Evolutionary conservation across 2,797 vertebrate genomes (phyloP), one percentile per base, ranked within the genome.

Genomic region (Sparidentex hasta): DNA sequence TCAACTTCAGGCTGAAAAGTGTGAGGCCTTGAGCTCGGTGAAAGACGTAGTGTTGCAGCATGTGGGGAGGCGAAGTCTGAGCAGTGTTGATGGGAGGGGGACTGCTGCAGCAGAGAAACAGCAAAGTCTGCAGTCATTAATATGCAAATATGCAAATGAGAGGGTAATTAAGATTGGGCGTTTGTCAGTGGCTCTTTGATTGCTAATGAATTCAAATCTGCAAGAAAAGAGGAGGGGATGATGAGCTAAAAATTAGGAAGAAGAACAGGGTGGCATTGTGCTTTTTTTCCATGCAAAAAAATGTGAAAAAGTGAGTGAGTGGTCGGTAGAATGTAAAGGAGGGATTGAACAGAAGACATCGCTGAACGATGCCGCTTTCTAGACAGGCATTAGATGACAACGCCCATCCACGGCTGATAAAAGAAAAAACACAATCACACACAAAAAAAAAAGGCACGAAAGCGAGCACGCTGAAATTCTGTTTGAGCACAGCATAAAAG

Each of bases 81-180:
- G 88, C 81, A 65, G 16, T 86, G 71, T 74, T 85, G 77, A 88
- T 74, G 78, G 85, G 87, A 87, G 82, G 82, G 83, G 84, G 89
- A 92, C 86, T 87, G 89, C 94, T 94, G 95, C 94, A 92, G 94
- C 92, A 95, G 88, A 93, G 92, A 94, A 95, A 94, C 90, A 86
- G 92, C 94, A 91, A 95, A 95, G 92, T 97, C 96, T 96, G 95
- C 95, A 95, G 85, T 96, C 95, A 97, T 98, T 97, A 97, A 97
- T 96, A 97, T 97, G 97, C 97, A 97, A 96, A 97, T 96, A 98
- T 98, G 97, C 96, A 98, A 99, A 99, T 97, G 82, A 95, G 94
- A 85, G 94, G 94, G 95, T 97, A 97, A 97, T 97, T 96, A 98
- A 97, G 95, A 95, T 94, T 93, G 94, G 94, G 95, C 91, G 92